These are phyloP conservation scores for Myrmophylax atrothorax DNA, from an alignment of 2,113 vertebrate species.

Conservation along the genomic window DNA sequence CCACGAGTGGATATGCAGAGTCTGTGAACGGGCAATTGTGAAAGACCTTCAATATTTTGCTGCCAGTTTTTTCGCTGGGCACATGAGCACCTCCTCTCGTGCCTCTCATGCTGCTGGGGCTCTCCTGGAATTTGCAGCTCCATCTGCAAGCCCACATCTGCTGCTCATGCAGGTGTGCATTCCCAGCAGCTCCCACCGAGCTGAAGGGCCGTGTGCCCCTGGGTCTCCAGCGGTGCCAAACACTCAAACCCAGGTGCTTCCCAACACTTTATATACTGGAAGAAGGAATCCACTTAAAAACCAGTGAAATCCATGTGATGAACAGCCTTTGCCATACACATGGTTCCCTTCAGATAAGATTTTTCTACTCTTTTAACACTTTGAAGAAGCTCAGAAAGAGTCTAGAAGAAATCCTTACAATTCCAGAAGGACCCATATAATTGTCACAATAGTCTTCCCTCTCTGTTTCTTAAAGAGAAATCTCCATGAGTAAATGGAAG, in stretches of 20 bases:
- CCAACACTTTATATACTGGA: background rate
- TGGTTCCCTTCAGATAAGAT: background rate
- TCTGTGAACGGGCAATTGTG: background rate
- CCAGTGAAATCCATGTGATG: background rate
- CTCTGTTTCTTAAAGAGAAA: background rate
- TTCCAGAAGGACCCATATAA: background rate
- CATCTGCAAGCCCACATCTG: background rate
- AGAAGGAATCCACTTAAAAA: background rate
- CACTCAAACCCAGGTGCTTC: background rate
- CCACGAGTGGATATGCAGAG: background rate
- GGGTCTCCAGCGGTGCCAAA: background rate
- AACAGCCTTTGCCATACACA: background rate
- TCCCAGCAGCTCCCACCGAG: background rate
- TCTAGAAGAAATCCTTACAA: background rate
- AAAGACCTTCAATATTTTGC: background rate
- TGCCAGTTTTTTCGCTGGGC: background rate
- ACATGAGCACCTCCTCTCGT: background rate
- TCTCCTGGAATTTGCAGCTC: background rate
- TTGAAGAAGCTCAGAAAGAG: background rate
- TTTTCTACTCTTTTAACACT: background rate
- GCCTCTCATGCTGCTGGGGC: accelerated
- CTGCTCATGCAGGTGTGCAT: accelerated
- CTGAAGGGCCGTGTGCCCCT: background rate
- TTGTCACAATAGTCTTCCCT: background rate
- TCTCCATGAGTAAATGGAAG: background rate